These are phyloP conservation scores for Eulithis prunata DNA, from an alignment of 2,888 invertebrate species.

Conservation along the genomic window DNA sequence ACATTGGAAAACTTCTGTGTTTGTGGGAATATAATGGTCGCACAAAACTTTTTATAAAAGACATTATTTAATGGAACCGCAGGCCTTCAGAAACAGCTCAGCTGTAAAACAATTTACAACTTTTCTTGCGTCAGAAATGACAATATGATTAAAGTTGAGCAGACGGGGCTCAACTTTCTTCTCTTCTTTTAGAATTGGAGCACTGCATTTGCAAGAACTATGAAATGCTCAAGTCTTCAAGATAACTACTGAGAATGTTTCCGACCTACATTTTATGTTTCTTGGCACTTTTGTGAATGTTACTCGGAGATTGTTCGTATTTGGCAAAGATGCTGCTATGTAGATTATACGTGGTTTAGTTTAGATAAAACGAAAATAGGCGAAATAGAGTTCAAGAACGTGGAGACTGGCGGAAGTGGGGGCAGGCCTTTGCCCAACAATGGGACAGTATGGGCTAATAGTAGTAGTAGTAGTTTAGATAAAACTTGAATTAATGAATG, in stretches of 20 bases:
- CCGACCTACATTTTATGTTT: slow-evolving; percentile 23
- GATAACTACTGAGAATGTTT: slow-evolving; percentile 6
- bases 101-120: slow-evolving; percentile 28
- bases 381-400: too few species aligned
- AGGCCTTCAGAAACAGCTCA: slow-evolving; percentile 9
- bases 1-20: not conserved
- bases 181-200: slow-evolving; percentile 20
- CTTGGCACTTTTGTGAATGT: slow-evolving; percentile 25
- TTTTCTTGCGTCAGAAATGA: slow-evolving; percentile 22
- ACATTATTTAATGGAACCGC: slow-evolving; percentile 20
- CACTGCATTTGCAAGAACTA: slow-evolving; percentile 14
- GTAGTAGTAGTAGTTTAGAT: too few species aligned
- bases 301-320: not conserved
- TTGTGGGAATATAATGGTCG: slow-evolving; percentile 6
- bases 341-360: not conserved
- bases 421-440: too few species aligned
- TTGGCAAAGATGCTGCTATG: slow-evolving; percentile 1
- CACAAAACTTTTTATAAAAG: slow-evolving; percentile 14
- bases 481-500: too few species aligned
- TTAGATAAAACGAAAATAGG: not conserved
- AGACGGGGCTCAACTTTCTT: not conserved
- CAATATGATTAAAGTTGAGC: slow-evolving; percentile 20
- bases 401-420: too few species aligned
- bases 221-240: slow-evolving; percentile 5
- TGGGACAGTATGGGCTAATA: too few species aligned